These are phyloP conservation scores for Ectemnius lituratus DNA, from an alignment of 2,888 invertebrate species.

Conservation along the genomic window DNA sequence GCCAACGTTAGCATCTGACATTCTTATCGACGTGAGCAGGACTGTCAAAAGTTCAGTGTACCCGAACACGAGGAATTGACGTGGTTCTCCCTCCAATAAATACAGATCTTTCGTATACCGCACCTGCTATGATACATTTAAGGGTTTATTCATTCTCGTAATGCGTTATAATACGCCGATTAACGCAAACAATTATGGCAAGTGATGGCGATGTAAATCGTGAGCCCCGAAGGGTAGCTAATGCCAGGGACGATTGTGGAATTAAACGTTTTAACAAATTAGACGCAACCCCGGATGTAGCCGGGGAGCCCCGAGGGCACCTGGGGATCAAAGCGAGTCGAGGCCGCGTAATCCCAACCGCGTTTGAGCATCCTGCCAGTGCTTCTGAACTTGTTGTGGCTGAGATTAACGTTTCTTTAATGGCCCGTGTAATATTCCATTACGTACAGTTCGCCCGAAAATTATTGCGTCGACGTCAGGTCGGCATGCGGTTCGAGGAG, in stretches of 20 bases:
- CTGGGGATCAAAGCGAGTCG: constrained; percentile 70
- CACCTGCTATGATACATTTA: no score
- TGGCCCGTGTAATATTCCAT: constrained; percentile 77
- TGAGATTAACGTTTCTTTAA: constrained; percentile 77
- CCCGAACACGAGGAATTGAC: background rate
- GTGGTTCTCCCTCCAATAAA: no score
- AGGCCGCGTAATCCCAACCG: constrained; percentile 69
- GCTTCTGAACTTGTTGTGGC: constrained; percentile 75
- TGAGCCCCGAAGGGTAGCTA: constrained; percentile 5
- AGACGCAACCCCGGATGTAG: constrained; percentile 53
- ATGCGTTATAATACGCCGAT: constrained; percentile 29
- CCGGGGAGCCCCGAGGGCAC: constrained; percentile 51
- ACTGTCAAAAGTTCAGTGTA: constrained; percentile 46
- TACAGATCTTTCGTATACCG: no score
- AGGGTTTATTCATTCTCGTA: background rate
- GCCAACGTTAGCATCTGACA: constrained; percentile 36
- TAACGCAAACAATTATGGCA: constrained; percentile 21
- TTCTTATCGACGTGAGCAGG: constrained; percentile 54
- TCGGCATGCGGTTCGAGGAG: constrained; percentile 22
- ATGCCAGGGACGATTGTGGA: constrained; percentile 54
- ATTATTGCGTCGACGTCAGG: constrained; percentile 60
- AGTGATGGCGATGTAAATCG: constrained; percentile 6
- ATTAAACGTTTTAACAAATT: constrained; percentile 74
- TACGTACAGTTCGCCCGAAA: constrained; percentile 65
- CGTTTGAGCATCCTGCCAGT: constrained; percentile 66